phyloP scores from a whole-genome alignment of 2,888 invertebrate species.

The Acanthacorydalis orientalis region DNA sequence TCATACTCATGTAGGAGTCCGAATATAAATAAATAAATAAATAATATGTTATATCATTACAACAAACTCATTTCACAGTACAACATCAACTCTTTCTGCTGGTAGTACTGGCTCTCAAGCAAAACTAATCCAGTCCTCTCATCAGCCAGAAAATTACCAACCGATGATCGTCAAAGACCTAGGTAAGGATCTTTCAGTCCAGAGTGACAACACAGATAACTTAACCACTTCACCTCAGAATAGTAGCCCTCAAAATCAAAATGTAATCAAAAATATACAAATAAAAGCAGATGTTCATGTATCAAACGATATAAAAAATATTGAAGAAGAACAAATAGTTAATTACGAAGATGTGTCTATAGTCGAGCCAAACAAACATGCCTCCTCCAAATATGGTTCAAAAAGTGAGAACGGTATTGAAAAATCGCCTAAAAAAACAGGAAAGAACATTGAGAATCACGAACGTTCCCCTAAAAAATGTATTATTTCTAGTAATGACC shows the following conservation, averaged over 20 bases:
- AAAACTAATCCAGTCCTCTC: slow-evolving; percentile 82
- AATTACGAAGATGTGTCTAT: background rate
- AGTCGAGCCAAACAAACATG: background rate
- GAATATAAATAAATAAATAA: too few relatives aligned
- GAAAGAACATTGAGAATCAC: background rate
- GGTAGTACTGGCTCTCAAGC: slow-evolving; percentile 89
- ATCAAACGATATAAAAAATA: slow-evolving; percentile 8
- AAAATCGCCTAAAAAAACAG: slow-evolving; percentile 1
- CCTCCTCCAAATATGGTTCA: background rate
- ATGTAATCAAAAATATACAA: slow-evolving; percentile 34
- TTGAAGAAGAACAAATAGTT: background rate
- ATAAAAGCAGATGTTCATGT: slow-evolving; percentile 25
- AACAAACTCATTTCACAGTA: slow-evolving; percentile 37
- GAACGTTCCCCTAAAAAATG: background rate
- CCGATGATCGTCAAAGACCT: slow-evolving; percentile 75
- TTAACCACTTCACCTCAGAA: background rate
- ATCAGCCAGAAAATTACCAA: slow-evolving; percentile 83
- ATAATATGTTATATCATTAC: too few relatives aligned
- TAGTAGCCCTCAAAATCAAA: slow-evolving; percentile 13
- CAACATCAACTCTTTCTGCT: slow-evolving; percentile 84
- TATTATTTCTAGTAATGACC: background rate
- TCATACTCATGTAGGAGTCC: slow-evolving; percentile 17
- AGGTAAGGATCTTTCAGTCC: slow-evolving; percentile 46
- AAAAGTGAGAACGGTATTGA: slow-evolving; percentile 1
- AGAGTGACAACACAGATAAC: slow-evolving; percentile 10